Base-by-base conservation (phyloP, 1,140 invertebrate genomes). In the Wasmannia auropunctata region DNA sequence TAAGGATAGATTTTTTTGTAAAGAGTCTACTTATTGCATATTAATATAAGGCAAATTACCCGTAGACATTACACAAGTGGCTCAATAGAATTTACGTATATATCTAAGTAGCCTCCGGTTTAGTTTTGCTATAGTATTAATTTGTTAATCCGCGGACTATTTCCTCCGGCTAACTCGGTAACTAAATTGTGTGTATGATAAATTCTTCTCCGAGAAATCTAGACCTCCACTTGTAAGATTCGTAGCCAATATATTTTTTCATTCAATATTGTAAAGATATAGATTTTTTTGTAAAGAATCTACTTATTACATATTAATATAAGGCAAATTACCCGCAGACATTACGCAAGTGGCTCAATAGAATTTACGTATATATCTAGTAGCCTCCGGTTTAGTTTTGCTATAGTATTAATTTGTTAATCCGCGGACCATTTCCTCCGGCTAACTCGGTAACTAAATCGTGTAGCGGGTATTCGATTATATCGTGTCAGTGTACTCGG, bases 141-240 rank as follows among this genome's bases (percentile, higher is more conserved):
- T 79, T 49, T 79, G 74, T 87, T 62, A 79, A 79, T 40, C 49
- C 51, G 51, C 46, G 77, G n/a, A 25, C 69, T 60, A 46, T 86
- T 69, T 54, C 74, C 46, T 2, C 46, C 58, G 43, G 46, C 28
- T 28, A 65, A 85, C 70, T 76, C 58, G 6, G 40, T 31, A 63
- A 63, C 72, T 63, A 76, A 75, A 85, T 77, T 46, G 40, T 34
- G 60, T 14, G n/a, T n/a, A n/a, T n/a, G n/a, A n/a, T n/a, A n/a
- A n/a, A n/a, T n/a, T n/a, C n/a, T n/a, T n/a, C n/a, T n/a, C n/a
- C n/a, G n/a, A n/a, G n/a, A n/a, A n/a, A n/a, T n/a, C n/a, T n/a
- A n/a, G n/a, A n/a, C n/a, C n/a, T n/a, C n/a, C n/a, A n/a, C n/a
- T n/a, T n/a, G n/a, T n/a, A n/a, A n/a, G n/a, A n/a, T n/a, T n/a